Evolutionary conservation across 2,113 vertebrate species (phyloP), one percentile per base, ranked within the genome.

Genomic region (Prunella himalayana): DNA sequence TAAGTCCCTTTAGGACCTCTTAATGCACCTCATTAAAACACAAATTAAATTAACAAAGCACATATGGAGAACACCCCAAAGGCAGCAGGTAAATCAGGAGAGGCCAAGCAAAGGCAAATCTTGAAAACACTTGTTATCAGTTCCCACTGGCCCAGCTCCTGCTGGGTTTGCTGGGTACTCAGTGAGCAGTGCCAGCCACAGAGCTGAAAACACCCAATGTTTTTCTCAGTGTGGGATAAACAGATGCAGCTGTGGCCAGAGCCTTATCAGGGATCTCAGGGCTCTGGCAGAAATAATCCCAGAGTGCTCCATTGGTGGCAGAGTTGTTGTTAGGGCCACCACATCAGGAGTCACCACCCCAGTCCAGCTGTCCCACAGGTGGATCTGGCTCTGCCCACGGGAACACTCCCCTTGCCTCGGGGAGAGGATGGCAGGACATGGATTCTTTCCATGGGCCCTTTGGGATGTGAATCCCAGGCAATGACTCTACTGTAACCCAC

Each of bases 341-440:
- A 44, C 14, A 45, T 8, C 11, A 13, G 28, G 23, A 66, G 18
- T n/a, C 11, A 13, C 16, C 3, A 6, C 8, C 15, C 4, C 0
- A 0, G 5, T 69, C 17, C 54, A n/a, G 31, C 53, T 2, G 13
- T 15, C 31, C n/a, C 2, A 2, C 0, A 2, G 63, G 77, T 7
- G 7, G 30, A 24, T 19, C 37, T 42, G 23, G 7, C 35, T 31
- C 41, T 66, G 24, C 39, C 11, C 13, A 16, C n/a, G 18, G 4
- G 12, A 39, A 33, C 3, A 0, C 25, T 22, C 13, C 31, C 45
- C 18, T 37, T 0, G 0, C 17, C 25, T 72, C 0, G 0, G 14
- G 13, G 28, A n/a, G 14, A 49, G 15, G 24, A 35, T 16, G 12
- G 35, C 25, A 25, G 49, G 28, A 63, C 15, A 16, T 0, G 1